Percentiles rank a stretch among this genome's conserved stretches.
phyloP scores from a whole-genome alignment of 2,113 vertebrate genomes.

The Pelusios castaneus region DNA sequence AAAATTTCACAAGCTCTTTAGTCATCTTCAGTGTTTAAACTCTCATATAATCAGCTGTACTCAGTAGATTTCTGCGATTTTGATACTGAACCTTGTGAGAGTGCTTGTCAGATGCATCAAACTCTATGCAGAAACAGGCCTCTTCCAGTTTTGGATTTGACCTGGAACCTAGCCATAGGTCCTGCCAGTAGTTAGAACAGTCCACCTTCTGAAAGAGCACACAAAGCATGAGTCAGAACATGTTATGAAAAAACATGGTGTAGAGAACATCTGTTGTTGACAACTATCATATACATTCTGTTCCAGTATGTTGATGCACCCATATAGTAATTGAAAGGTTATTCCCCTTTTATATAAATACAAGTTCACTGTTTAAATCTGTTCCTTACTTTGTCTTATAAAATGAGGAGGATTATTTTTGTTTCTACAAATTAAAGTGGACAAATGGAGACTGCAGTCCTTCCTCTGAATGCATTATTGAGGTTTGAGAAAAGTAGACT shows the following conservation, averaged over 20 bases:
- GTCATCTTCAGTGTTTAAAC: neutral
- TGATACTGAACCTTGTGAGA: neutral
- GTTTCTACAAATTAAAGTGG: neutral
- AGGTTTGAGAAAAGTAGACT: neutral
- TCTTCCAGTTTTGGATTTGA: neutral
- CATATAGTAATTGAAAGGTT: neutral
- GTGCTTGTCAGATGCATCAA: neutral
- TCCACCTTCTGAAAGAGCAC: neutral
- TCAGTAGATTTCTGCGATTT: neutral
- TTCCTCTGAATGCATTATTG: neutral
- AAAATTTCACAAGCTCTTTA: neutral
- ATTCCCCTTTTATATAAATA: neutral
- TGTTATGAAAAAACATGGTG: neutral
- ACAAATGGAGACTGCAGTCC: neutral
- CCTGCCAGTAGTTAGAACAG: neutral
- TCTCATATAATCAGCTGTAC: neutral
- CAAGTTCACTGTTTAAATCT: neutral
- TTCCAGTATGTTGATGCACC: neutral
- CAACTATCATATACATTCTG: neutral
- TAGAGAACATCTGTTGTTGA: neutral
- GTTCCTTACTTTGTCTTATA: neutral
- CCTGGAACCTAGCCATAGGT: neutral
- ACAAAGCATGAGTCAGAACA: neutral
- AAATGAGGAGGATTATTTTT: neutral
- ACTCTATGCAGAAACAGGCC: neutral